Percentiles rank a stretch among this genome's conserved stretches.
Evolutionary conservation across 2,113 vertebrate genomes (phyloP).

Genomic region (Redunca redunca): DNA sequence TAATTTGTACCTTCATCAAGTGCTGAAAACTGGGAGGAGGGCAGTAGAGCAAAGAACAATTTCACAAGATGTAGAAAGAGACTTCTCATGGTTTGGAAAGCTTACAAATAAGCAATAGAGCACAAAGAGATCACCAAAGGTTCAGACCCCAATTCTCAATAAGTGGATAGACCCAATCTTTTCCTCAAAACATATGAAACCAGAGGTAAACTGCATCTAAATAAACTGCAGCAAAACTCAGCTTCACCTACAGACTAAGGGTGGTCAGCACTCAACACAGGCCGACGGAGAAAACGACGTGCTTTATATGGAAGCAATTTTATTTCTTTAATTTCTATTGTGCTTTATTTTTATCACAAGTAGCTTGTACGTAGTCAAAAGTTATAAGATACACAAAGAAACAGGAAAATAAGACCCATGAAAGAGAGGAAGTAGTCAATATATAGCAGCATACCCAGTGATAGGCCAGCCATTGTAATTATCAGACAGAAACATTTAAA

Average conservation of each 20-base stretch:
- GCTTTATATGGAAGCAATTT: neutral
- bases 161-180: neutral
- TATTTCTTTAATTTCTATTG: neutral
- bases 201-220: neutral
- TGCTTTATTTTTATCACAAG: neutral
- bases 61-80: neutral
- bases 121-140: neutral
- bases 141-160: neutral
- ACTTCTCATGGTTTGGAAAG: neutral
- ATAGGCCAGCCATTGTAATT: neutral
- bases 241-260: neutral
- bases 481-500: neutral
- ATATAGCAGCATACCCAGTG: neutral
- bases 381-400: neutral
- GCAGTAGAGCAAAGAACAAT: neutral
- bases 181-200: neutral
- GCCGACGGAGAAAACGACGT: neutral
- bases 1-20: neutral
- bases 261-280: neutral
- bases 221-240: neutral
- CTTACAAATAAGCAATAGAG: neutral
- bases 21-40: neutral
- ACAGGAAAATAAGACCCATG: neutral
- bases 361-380: neutral
- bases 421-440: neutral